Evolutionary conservation across 2,888 invertebrate genomes (phyloP).

Genomic region (Drosophila kuntzei): DNA sequence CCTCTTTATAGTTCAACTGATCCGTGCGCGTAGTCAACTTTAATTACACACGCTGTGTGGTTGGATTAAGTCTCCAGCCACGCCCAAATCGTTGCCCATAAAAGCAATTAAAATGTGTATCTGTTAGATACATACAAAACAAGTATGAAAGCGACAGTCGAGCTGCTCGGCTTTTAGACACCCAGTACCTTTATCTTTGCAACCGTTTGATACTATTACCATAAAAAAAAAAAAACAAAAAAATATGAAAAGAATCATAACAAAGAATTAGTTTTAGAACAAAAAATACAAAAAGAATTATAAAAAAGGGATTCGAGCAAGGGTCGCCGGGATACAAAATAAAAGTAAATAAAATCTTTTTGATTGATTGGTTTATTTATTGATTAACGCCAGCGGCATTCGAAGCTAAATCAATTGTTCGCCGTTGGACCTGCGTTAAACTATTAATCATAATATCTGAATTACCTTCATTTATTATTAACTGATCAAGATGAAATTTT

Average conservation of each 20-base stretch:
- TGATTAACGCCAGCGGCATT: no score
- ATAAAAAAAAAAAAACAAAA: neutral
- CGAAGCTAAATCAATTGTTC: no score
- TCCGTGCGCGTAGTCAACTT: conserved; percentile 69
- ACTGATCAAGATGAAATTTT: no score
- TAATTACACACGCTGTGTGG: conserved; percentile 68
- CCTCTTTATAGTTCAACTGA: conserved; percentile 55
- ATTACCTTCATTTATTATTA: no score
- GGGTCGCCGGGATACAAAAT: no score
- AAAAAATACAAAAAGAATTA: no score
- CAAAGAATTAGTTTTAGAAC: no score
- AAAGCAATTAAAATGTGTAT: conserved; percentile 78
- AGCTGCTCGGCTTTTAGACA: neutral
- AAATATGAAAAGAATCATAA: neutral
- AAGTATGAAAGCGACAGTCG: neutral
- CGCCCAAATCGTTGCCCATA: conserved; percentile 34
- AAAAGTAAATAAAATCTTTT: no score
- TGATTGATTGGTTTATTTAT: no score
- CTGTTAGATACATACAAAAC: conserved; percentile 35
- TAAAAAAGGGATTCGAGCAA: no score
- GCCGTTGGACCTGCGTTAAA: no score
- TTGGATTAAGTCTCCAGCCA: conserved; percentile 59
- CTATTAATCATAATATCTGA: no score
- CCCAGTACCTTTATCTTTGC: neutral
- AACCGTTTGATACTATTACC: neutral